Evolutionary conservation across 2,113 vertebrate species (phyloP).

Genomic region (Mirza zaza): DNA sequence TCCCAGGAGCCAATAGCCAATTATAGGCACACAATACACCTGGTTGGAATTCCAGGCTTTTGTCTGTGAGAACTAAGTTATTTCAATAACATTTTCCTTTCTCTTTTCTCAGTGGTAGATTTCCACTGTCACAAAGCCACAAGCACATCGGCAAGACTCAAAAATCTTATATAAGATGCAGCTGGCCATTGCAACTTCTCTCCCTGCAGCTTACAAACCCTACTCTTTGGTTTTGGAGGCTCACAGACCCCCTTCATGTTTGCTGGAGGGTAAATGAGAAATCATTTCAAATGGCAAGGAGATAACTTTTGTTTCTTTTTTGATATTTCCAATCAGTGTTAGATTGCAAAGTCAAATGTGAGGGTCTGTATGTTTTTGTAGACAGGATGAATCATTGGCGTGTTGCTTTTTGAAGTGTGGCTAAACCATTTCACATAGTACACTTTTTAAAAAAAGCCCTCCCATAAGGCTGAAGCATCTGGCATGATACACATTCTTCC

Average conservation of each 20-base stretch:
- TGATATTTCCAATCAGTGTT: background rate
- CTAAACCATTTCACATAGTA: slow-evolving; percentile 22
- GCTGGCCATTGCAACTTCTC: background rate
- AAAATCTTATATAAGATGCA: slow-evolving; percentile 8
- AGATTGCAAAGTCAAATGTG: slow-evolving; percentile 31
- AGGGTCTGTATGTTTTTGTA: background rate
- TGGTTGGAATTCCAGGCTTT: slow-evolving; percentile 10
- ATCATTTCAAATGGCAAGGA: background rate
- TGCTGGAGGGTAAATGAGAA: background rate
- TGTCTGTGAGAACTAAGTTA: slow-evolving; percentile 23
- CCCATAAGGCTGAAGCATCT: slow-evolving; percentile 20
- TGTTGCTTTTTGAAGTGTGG: background rate
- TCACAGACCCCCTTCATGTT: background rate
- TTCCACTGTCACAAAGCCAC: background rate
- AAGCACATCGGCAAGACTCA: background rate
- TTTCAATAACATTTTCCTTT: slow-evolving; percentile 2
- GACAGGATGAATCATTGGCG: background rate
- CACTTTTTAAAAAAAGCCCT: slow-evolving; percentile 22
- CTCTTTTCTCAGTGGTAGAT: slow-evolving; percentile 30
- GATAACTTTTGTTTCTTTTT: background rate
- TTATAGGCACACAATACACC: background rate
- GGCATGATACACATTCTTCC: background rate
- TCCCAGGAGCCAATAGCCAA: background rate
- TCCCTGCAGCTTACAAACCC: background rate
- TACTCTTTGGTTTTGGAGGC: background rate